These are phyloP conservation scores for Nymphalis polychloros DNA, from an alignment of 2,888 invertebrate genomes.

Conservation along the genomic window DNA sequence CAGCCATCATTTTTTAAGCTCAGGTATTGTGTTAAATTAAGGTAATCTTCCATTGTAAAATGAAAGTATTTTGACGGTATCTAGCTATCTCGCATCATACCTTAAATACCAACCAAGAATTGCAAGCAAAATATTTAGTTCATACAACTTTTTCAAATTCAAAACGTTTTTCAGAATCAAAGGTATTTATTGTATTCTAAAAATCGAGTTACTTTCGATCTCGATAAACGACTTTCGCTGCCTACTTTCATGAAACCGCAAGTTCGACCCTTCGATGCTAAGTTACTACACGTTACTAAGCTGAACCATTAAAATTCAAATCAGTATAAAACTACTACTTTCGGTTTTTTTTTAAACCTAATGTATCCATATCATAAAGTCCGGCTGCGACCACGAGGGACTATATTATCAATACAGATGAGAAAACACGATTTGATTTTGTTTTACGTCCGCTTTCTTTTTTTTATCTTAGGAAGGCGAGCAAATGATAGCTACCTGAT, in stretches of 20 bases:
- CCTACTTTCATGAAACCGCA: constrained; percentile 41
- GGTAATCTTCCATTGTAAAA: no score
- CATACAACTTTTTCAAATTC: not conserved
- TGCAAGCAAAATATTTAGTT: no score
- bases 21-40: no score
- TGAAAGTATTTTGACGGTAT: no score
- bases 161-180: constrained; percentile 1
- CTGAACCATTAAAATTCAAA: constrained; percentile 35
- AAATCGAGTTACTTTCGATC: constrained; percentile 38
- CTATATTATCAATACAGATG: no score
- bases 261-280: constrained; percentile 31
- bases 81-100: no score
- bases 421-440: no score
- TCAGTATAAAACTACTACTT: constrained; percentile 41
- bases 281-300: constrained; percentile 18
- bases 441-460: no score
- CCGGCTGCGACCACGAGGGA: not conserved
- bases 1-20: no score
- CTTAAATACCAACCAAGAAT: no score
- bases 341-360: constrained; percentile 47
- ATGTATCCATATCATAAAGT: constrained; percentile 16
- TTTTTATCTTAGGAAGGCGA: no score
- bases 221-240: constrained; percentile 47
- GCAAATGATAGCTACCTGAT: no score
- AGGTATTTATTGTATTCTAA: constrained; percentile 21